A percentile compares a stretch with the other conserved stretches of the same genome.
phyloP scores from a whole-genome alignment of 2,113 vertebrate species.

The zebrafish (Danio rerio) region DNA sequence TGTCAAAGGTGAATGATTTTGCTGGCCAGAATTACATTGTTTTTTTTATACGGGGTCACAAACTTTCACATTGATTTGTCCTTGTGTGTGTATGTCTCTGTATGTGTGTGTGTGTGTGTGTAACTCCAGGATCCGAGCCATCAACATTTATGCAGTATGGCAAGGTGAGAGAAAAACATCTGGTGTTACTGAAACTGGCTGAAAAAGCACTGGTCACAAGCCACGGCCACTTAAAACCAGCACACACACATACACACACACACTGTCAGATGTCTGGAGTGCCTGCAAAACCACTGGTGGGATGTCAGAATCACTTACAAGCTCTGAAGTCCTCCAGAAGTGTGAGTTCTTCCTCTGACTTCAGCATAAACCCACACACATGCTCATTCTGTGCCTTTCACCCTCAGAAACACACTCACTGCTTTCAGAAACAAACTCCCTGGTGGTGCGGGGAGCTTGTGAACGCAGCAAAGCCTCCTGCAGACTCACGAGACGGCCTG shows the following conservation, averaged over 20 bases:
- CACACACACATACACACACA: slow-evolving; percentile 34
- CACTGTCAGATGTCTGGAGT: slow-evolving; percentile 16
- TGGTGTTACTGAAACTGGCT: slow-evolving; percentile 67
- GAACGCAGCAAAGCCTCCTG: slow-evolving; percentile 1
- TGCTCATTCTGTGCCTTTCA: background rate
- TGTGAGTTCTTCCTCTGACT: slow-evolving; percentile 7
- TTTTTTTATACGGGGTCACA: slow-evolving; percentile 36
- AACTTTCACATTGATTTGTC: slow-evolving; percentile 57
- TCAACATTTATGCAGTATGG: slow-evolving; percentile 78
- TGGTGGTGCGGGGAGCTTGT: slow-evolving; percentile 10
- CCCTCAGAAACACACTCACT: slow-evolving; percentile 10
- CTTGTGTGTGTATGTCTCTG: slow-evolving; percentile 48
- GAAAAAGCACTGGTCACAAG: slow-evolving; percentile 41
- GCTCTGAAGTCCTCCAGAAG: slow-evolving; percentile 11
- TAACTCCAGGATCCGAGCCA: slow-evolving; percentile 67
- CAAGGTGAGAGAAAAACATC: slow-evolving; percentile 78
- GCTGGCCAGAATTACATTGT: background rate
- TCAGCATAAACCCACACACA: slow-evolving; percentile 13
- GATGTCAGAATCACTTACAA: slow-evolving; percentile 46
- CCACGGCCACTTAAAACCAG: slow-evolving; percentile 29
- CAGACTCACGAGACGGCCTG: background rate
- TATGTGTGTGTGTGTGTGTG: slow-evolving; percentile 54
- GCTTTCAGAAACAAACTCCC: slow-evolving; percentile 21
- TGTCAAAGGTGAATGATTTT: slow-evolving; percentile 16
- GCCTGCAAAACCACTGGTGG: slow-evolving; percentile 38